These are phyloP conservation scores for Adelphocoris suturalis DNA, from an alignment of 2,888 invertebrate species.

Conservation along the genomic window DNA sequence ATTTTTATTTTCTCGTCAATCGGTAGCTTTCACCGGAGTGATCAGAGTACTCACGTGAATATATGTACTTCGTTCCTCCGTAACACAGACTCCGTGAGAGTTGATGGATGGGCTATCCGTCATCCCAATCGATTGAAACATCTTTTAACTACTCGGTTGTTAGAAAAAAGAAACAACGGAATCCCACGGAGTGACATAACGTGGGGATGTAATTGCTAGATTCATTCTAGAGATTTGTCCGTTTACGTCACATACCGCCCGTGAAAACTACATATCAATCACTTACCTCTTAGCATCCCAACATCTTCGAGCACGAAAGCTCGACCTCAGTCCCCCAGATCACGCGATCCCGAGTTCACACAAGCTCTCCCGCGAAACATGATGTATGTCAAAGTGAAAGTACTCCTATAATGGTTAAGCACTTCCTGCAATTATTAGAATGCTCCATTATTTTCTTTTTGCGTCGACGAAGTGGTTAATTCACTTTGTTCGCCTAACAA, in stretches of 20 bases:
- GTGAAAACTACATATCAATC: neutral
- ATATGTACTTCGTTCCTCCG: too few relatives aligned
- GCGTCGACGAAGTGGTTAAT: neutral
- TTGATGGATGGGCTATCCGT: too few relatives aligned
- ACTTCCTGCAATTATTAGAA: constrained; percentile 20
- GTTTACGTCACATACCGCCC: constrained; percentile 18
- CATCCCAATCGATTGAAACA: too few relatives aligned
- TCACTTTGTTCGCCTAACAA: neutral
- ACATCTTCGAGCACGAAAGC: constrained; percentile 2
- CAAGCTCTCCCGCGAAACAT: neutral
- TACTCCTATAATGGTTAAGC: neutral
- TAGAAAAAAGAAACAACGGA: too few relatives aligned
- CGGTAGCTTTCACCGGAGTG: too few relatives aligned
- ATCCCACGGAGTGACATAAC: neutral
- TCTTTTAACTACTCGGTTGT: too few relatives aligned
- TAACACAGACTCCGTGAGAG: too few relatives aligned
- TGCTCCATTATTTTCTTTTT: neutral
- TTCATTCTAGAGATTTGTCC: neutral
- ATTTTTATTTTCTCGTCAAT: too few relatives aligned
- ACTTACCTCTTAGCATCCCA: neutral
- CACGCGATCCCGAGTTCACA: neutral
- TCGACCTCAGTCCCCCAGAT: neutral
- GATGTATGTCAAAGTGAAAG: constrained; percentile 39
- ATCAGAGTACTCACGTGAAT: too few relatives aligned
- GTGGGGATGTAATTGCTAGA: neutral